Percentiles rank a stretch among this genome's conserved stretches.
These are phyloP conservation scores for Chaenogobius annularis DNA, from an alignment of 2,113 vertebrate species.

Conservation along the genomic window DNA sequence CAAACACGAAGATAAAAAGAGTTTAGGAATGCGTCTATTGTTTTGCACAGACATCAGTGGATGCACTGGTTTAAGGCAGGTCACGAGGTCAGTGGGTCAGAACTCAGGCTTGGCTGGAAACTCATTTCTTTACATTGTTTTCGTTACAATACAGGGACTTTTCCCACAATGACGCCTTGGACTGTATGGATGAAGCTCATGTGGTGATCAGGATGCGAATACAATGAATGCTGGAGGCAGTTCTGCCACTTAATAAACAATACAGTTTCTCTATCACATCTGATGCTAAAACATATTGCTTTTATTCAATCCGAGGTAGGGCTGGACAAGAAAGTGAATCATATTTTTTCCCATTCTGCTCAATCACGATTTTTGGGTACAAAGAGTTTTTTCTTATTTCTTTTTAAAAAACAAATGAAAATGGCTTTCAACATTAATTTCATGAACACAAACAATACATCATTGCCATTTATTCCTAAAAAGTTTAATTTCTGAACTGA, in stretches of 20 bases:
- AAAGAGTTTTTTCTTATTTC: no score
- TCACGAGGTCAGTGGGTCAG: constrained; percentile 47
- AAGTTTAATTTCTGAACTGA: no score
- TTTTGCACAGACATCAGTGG: not conserved
- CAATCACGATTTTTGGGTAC: no score
- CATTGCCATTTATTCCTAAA: no score
- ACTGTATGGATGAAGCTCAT: constrained; percentile 7
- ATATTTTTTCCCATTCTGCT: no score
- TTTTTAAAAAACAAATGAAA: no score
- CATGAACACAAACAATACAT: no score
- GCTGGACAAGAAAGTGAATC: not conserved
- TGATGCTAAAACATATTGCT: not conserved
- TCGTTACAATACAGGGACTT: constrained; percentile 47
- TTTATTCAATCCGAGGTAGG: not conserved
- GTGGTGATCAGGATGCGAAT: constrained; percentile 9
- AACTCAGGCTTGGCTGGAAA: constrained; percentile 4
- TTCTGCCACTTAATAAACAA: constrained; percentile 13
- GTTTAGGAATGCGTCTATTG: not conserved
- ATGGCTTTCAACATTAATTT: no score
- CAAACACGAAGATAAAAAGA: not conserved
- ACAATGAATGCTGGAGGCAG: not conserved
- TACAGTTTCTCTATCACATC: not conserved
- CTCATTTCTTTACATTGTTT: constrained; percentile 55
- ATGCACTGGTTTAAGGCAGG: constrained; percentile 27
- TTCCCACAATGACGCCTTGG: constrained; percentile 39